Base-by-base conservation (phyloP, 2,888 invertebrate species). In the Drosophila diplacantha region DNA sequence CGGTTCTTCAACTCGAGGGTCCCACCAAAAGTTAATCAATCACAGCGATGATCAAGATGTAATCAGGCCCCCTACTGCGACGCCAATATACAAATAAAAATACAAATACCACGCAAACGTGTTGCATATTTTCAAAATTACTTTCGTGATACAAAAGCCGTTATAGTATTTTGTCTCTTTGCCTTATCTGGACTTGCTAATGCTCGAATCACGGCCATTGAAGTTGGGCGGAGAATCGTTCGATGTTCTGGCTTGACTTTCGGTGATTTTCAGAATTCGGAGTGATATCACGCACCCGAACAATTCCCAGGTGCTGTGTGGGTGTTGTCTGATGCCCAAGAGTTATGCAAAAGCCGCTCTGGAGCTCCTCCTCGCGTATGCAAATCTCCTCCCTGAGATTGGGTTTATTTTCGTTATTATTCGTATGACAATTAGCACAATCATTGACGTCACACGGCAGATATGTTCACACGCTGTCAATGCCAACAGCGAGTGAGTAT, bases 131-230 rank as follows among this genome's bases (percentile, higher is more conserved):
- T 60, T 60, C 14, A 8, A 59, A 56, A 41, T 31, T 34, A 59
- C 4, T 31, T 35, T 44, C 14, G 26, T 62, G 62, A 62, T 37
- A 50, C n/a, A 49, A 31, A 35, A 35, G n/a, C 34, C 29, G 8
- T 18, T 22, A 20, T 35, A 31, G 41, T 46, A 46, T 32, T 47
- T 47, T 39, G 34, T 63, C 47, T 63, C 51, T 46, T 22, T 32
- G 41, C 14, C 29, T 55, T 37, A 47, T 37, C 66, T 31, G 32
- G 65, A 55, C 56, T 49, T 65, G 66, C 66, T 63, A 63, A 63
- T 65, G 37, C 9, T 4, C 22, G 5, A 49, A 49, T 41, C 63
- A 65, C 63, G 63, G 31, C 32, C 44, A 18, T 12, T 12, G 6
- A 24, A 29, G 20, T 2, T 8, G 29, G 14, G 1, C 5, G n/a